A percentile compares a stretch with the other conserved stretches of the same genome.
Evolutionary conservation across 2,113 vertebrate species (phyloP).

Genomic region (Colistium nudipinnis): DNA sequence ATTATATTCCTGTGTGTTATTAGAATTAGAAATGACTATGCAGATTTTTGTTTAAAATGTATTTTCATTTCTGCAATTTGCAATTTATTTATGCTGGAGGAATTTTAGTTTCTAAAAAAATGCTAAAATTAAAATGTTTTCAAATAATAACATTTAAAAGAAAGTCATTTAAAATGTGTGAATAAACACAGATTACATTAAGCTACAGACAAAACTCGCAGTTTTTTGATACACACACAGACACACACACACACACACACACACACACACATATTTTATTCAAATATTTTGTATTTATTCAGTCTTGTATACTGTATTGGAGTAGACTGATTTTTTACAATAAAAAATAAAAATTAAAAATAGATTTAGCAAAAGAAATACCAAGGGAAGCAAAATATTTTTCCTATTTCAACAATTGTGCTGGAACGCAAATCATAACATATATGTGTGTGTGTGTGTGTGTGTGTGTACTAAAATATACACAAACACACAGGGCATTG

Average conservation of each 20-base stretch:
- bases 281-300: too few relatives aligned
- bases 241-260: slow-evolving; percentile 12
- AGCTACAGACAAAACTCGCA: neutral
- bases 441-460: neutral
- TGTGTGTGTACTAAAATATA: neutral
- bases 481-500: slow-evolving; percentile 22
- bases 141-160: neutral
- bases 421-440: too few relatives aligned
- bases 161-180: neutral
- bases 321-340: too few relatives aligned
- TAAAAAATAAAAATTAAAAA: neutral
- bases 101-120: slow-evolving; percentile 24
- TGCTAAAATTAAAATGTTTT: neutral
- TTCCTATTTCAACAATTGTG: too few relatives aligned
- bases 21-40: slow-evolving; percentile 14
- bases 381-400: too few relatives aligned
- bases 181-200: neutral
- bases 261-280: slow-evolving; percentile 5
- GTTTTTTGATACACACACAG: neutral
- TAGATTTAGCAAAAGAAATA: too few relatives aligned
- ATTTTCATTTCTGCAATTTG: neutral
- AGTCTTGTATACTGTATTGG: neutral
- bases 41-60: neutral
- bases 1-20: slow-evolving; percentile 6
- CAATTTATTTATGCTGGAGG: neutral